phyloP scores from a whole-genome alignment of 2,113 vertebrate species.

The Microtus pennsylvanicus region DNA sequence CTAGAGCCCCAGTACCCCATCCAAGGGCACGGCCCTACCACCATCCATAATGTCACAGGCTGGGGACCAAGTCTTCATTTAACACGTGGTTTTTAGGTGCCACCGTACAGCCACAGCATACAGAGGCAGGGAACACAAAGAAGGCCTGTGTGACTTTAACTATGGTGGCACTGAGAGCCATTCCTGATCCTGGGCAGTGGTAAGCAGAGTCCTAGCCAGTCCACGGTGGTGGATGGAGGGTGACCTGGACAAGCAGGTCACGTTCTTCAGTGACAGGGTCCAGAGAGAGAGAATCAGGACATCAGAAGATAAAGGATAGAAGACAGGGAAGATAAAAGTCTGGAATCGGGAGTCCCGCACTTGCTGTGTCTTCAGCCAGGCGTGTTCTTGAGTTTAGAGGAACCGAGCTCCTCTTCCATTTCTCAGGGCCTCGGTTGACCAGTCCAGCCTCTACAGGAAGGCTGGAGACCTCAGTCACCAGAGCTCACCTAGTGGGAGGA shows the following conservation, averaged over 20 bases:
- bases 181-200: not conserved
- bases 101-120: not conserved
- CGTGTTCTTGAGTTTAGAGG: not conserved
- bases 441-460: too few relatives aligned
- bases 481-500: not conserved
- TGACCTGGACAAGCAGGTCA: not conserved
- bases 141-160: not conserved
- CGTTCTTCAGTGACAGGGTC: not conserved
- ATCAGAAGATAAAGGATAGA: not conserved
- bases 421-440: not conserved
- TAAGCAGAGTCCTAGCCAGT: not conserved
- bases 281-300: not conserved
- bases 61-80: not conserved
- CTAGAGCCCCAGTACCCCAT: too few relatives aligned
- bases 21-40: not conserved
- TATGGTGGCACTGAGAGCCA: not conserved
- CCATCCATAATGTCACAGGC: not conserved
- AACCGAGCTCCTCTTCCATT: not conserved
- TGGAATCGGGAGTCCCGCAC: not conserved
- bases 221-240: not conserved
- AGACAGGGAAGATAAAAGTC: not conserved
- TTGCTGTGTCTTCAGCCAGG: too few relatives aligned
- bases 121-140: not conserved
- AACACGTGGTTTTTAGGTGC: not conserved
- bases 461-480: not conserved